A percentile compares a stretch with the other conserved stretches of the same genome.
phyloP scores from a whole-genome alignment of 2,797 vertebrate species.

The Lagocephalus sceleratus region DNA sequence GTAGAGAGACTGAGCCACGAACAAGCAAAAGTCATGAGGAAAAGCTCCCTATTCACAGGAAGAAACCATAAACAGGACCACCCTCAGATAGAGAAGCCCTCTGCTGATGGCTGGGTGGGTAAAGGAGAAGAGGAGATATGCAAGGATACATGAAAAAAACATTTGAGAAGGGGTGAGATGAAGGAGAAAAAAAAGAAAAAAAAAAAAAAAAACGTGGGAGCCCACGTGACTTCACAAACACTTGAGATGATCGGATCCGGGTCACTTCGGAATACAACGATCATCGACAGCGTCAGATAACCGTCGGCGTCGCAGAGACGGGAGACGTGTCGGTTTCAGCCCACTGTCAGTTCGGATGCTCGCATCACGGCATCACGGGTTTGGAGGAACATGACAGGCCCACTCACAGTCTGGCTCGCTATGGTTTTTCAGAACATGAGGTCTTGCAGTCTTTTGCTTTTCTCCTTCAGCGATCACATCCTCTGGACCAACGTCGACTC shows the following conservation, averaged over 20 bases:
- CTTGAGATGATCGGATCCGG: too few relatives aligned
- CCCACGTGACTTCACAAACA: too few relatives aligned
- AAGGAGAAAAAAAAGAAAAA: slow-evolving; percentile 10
- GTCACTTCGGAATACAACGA: slow-evolving; percentile 22
- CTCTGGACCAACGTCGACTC: slow-evolving; percentile 30
- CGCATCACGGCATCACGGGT: slow-evolving; percentile 44
- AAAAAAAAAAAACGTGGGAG: neutral
- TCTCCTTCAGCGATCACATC: slow-evolving; percentile 42
- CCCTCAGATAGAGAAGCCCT: too few relatives aligned
- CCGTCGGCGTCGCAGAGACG: slow-evolving; percentile 28
- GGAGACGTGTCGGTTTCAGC: slow-evolving; percentile 48
- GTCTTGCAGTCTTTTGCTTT: slow-evolving; percentile 52
- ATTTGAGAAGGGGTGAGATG: too few relatives aligned
- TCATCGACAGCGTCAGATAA: slow-evolving; percentile 20
- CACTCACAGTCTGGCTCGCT: slow-evolving; percentile 46
- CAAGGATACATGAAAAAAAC: too few relatives aligned
- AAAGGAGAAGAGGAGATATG: too few relatives aligned
- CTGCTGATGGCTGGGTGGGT: too few relatives aligned
- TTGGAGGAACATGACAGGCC: slow-evolving; percentile 54
- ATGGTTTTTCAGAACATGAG: slow-evolving; percentile 48
- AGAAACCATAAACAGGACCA: too few relatives aligned
- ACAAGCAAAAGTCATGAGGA: too few relatives aligned
- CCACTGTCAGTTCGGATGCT: slow-evolving; percentile 60
- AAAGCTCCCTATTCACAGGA: too few relatives aligned
- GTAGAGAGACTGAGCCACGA: too few relatives aligned